Conservation (phyloP, 2,113 vertebrate species). For the Neopipo cinnamomea region DNA sequence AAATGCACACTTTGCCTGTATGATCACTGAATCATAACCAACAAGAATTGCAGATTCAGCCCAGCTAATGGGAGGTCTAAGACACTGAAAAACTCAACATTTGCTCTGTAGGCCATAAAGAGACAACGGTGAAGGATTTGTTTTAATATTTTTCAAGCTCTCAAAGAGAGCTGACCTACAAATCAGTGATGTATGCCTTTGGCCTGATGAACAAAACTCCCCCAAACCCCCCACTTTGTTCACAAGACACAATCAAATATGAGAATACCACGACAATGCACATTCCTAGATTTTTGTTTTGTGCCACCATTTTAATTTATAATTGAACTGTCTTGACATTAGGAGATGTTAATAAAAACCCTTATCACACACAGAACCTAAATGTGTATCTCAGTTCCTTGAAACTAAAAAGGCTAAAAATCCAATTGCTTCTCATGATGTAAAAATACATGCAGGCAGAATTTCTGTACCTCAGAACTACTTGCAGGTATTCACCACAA, state of each 20-base stretch:
- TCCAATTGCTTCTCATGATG: background rate
- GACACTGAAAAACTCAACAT: slow-evolving; percentile 51
- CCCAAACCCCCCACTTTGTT: background rate
- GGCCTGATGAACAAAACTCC: background rate
- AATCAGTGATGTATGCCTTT: slow-evolving; percentile 17
- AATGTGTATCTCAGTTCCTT: background rate
- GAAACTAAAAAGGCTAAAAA: background rate
- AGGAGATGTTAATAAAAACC: background rate
- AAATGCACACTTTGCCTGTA: slow-evolving; percentile 64
- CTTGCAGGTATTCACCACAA: background rate
- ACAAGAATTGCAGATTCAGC: slow-evolving; percentile 49
- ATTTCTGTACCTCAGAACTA: background rate
- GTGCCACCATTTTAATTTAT: background rate
- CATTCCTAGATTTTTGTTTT: background rate
- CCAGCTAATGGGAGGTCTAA: slow-evolving; percentile 52
- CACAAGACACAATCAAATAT: background rate
- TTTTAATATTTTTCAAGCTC: slow-evolving; percentile 58
- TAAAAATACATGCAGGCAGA: background rate
- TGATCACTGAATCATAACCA: slow-evolving; percentile 81
- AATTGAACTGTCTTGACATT: background rate
- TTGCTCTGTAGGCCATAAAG: slow-evolving; percentile 38
- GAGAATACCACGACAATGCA: background rate
- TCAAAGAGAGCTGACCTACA: slow-evolving; percentile 33
- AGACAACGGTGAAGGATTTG: slow-evolving; percentile 70
- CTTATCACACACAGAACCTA: background rate